Base-by-base conservation (phyloP, 2,797 vertebrate genomes). In the Chromis chromis region DNA sequence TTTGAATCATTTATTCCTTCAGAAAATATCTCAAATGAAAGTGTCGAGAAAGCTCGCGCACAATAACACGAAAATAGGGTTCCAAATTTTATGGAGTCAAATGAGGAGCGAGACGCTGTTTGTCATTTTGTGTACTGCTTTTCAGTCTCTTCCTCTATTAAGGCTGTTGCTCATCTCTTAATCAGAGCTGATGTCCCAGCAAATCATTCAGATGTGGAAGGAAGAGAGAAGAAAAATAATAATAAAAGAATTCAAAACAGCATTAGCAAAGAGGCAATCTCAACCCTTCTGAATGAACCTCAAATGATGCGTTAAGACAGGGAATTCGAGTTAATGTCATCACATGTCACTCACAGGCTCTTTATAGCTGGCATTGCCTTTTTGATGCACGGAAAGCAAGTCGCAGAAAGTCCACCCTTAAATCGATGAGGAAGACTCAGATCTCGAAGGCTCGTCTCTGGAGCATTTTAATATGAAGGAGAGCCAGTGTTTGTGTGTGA, bases 311-410 rank as follows among this genome's bases (percentile, higher is more conserved):
- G 80, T 85, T 83, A 72, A 90, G 91, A 92, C 85, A 78, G 83
- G 83, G 86, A 89, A 91, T 90, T 90, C 64, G 78, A 89, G 85
- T 89, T 92, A 91, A 92, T 92, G 91, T 89, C 89, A 92, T 91
- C 82, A 79, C 76, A 83, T 86, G 93, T 92, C 93, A 92, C 88
- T 94, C 93, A 93, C 72, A 17, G 83, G 62, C 63, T 83, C 69
- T 79, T 86, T 89, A 65, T 50, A 77, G 81, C 66, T 66, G 66
- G 57, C 68, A 50, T 33, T 79, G 79, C 50, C 77, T 89, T 86
- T 85, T 83, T 87, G 81, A 88, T 81, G 84, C 56, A 1, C 62
- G 58, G 65, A 83, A 87, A 89, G 85, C 74, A 84, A 90, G 78
- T 75, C 25, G 14, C 69, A 76, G 69, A 86, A 88, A 87, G 81